phyloP scores from a whole-genome alignment of 1,140 invertebrate species.

The Diprion similis region DNA sequence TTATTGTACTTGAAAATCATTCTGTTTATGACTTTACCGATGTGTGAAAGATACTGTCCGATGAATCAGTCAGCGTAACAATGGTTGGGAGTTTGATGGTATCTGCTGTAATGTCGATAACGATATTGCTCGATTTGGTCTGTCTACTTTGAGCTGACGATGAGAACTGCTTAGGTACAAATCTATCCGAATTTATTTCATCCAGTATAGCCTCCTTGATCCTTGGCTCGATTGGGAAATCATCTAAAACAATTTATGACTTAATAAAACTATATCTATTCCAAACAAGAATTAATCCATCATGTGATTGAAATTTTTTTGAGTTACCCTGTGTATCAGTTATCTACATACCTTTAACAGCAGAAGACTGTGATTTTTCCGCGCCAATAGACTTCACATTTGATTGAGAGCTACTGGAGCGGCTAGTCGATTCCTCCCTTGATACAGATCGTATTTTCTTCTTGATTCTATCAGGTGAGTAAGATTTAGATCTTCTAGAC shows the following conservation, averaged over 20 bases:
- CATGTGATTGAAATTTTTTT: constrained; percentile 17
- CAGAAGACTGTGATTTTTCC: constrained; percentile 40
- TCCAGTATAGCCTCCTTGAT: constrained; percentile 48
- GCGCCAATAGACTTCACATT: constrained; percentile 39
- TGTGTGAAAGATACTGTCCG: constrained; percentile 58
- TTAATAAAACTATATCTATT: constrained; percentile 11
- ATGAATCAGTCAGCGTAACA: constrained; percentile 30
- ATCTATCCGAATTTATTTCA: constrained; percentile 58
- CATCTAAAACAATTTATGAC: constrained; percentile 41
- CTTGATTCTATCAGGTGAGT: constrained; percentile 44
- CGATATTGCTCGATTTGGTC: constrained; percentile 54
- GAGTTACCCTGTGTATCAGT: constrained; percentile 12
- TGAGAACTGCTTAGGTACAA: constrained; percentile 54
- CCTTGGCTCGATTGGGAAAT: constrained; percentile 52
- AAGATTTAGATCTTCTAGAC: constrained; percentile 47
- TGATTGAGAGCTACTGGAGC: constrained; percentile 57
- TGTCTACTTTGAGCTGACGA: constrained; percentile 48
- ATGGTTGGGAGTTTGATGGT: constrained; percentile 53
- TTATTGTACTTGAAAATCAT: constrained; percentile 12
- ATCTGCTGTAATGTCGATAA: constrained; percentile 54
- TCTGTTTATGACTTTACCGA: constrained; percentile 45
- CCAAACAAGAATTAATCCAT: constrained; percentile 21
- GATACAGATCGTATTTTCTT: constrained; percentile 52
- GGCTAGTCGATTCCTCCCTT: constrained; percentile 55
- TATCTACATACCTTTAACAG: constrained; percentile 43